These are phyloP conservation scores for Apostichopus japonicus DNA, from an alignment of 35 echinoderm and acorn worm genomes.

Conservation along the genomic window DNA sequence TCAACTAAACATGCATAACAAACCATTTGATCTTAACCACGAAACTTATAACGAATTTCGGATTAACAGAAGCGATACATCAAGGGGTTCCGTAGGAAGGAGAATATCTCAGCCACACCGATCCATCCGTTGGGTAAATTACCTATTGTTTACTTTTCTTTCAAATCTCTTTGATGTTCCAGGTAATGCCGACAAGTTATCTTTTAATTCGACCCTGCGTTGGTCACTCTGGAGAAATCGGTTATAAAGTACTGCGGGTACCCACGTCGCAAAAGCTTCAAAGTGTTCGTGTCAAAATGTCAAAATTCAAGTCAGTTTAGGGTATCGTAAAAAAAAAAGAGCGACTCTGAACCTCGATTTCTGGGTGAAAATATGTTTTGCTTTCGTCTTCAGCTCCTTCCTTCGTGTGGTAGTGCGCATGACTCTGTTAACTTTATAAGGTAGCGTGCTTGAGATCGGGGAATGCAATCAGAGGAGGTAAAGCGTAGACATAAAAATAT, in stretches of 20 bases:
- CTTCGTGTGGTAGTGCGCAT: too few species aligned
- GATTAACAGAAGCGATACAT: background rate
- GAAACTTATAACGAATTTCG: background rate
- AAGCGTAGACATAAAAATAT: too few species aligned
- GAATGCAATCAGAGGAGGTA: too few species aligned
- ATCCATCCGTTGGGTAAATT: background rate
- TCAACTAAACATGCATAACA: too few species aligned
- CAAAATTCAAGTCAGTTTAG: background rate
- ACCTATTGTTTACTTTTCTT: background rate
- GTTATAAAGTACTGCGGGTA: background rate
- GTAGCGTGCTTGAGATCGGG: too few species aligned
- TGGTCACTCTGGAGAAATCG: background rate
- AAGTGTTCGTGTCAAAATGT: constrained; percentile 12
- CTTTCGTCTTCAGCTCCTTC: too few species aligned
- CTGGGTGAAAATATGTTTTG: background rate
- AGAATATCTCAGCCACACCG: background rate
- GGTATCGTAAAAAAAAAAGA: background rate
- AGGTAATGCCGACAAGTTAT: background rate
- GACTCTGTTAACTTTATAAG: too few species aligned
- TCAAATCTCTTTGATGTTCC: constrained; percentile 34
- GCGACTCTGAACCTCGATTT: background rate
- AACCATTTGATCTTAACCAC: too few species aligned
- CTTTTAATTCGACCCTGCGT: background rate
- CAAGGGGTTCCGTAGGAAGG: background rate
- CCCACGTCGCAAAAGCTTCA: background rate